Conservation (phyloP, 2,797 vertebrate species). For the Pseudotriccus pelzelni region DNA sequence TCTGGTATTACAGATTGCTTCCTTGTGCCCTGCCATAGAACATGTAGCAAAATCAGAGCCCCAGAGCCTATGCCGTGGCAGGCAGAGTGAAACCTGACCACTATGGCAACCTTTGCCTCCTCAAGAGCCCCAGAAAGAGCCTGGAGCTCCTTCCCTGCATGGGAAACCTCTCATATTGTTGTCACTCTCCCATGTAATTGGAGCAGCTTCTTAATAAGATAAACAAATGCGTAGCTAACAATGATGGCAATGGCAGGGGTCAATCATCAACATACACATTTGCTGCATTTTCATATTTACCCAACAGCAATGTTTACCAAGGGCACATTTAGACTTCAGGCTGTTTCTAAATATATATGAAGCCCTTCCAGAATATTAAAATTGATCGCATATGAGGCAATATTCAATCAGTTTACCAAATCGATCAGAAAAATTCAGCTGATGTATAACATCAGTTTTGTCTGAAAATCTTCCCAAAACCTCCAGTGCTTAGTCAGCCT, state of each 20-base stretch:
- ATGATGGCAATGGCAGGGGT: background rate
- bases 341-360: background rate
- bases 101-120: background rate
- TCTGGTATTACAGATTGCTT: background rate
- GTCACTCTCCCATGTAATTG: background rate
- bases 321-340: background rate
- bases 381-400: rapidly evolving
- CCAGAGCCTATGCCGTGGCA: rapidly evolving
- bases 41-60: background rate
- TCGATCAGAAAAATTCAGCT: background rate
- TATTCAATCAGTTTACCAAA: background rate
- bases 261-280: background rate
- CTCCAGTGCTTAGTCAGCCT: background rate
- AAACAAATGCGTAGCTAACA: background rate
- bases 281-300: background rate
- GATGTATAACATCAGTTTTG: background rate
- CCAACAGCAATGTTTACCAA: background rate
- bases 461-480: background rate
- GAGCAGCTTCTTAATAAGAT: background rate
- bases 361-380: background rate
- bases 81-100: background rate
- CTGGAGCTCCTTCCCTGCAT: background rate
- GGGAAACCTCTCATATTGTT: conserved; percentile 14
- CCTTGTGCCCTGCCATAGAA: background rate
- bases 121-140: background rate